A percentile compares a stretch with the other conserved stretches of the same genome.
phyloP scores from a whole-genome alignment of 2,113 vertebrate genomes.

The Xiphias gladius region DNA sequence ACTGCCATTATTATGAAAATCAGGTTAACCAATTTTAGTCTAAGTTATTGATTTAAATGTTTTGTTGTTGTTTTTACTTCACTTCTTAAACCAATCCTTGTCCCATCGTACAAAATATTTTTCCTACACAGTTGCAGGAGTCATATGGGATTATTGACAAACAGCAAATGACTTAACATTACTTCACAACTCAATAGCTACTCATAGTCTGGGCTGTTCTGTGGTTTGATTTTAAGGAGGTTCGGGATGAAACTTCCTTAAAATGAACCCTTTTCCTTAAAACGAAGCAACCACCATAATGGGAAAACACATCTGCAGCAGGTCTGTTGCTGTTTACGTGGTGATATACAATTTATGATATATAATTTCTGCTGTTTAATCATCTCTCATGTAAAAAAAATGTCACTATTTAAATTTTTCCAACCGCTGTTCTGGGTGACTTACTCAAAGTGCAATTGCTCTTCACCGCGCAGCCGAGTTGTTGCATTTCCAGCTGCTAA shows the following conservation, averaged over 20 bases:
- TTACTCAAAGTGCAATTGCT: not conserved
- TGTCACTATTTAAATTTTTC: not conserved
- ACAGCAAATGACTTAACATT: not conserved
- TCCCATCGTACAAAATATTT: not conserved
- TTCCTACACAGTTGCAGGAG: not conserved
- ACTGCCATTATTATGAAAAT: not conserved
- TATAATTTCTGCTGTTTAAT: constrained; percentile 1
- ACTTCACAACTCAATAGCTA: not conserved
- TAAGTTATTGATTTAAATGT: not conserved
- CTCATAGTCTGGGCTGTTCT: not conserved
- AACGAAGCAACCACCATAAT: not conserved
- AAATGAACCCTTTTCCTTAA: not conserved
- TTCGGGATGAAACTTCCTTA: not conserved
- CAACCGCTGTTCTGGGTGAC: not conserved
- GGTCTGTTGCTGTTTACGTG: not conserved
- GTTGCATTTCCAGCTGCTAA: constrained; percentile 14
- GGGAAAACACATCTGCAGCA: not conserved
- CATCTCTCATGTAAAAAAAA: not conserved
- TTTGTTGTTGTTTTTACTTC: constrained; percentile 14
- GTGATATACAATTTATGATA: not conserved
- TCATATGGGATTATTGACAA: not conserved
- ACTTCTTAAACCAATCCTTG: not conserved
- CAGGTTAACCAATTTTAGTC: not conserved
- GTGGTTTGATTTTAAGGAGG: too few relatives aligned
- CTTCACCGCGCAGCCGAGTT: not conserved